phyloP scores from a whole-genome alignment of 2,888 invertebrate species.

The Apotomis turbidana region DNA sequence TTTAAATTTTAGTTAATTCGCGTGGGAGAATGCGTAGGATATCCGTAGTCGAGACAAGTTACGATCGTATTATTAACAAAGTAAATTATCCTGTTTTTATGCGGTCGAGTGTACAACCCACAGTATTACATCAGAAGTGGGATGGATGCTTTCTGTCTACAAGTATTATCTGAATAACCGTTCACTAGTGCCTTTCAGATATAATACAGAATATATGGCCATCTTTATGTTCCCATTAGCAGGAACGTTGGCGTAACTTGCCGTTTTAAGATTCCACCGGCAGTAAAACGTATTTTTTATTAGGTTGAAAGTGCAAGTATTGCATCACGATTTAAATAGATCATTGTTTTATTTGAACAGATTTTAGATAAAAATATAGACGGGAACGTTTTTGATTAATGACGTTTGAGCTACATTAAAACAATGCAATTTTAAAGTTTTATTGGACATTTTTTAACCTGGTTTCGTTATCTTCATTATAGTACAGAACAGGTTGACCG shows the following conservation, averaged over 20 bases:
- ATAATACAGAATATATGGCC: conserved; percentile 3
- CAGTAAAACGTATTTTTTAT: conserved; percentile 16
- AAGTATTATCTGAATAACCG: too few species aligned
- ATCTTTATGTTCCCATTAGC: conserved; percentile 13
- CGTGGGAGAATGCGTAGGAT: too few species aligned
- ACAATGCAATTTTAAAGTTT: conserved; percentile 16
- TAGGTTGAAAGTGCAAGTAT: not conserved
- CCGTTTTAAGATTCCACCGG: conserved; percentile 6
- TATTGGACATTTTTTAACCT: not conserved
- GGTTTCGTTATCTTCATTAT: conserved; percentile 2
- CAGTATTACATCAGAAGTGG: too few species aligned
- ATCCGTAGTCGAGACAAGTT: too few species aligned
- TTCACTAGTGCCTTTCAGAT: conserved; percentile 6
- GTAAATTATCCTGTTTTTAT: too few species aligned
- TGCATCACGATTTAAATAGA: not conserved
- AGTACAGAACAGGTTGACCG: conserved; percentile 1
- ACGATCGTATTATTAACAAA: too few species aligned
- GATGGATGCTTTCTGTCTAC: too few species aligned
- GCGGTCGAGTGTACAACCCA: too few species aligned
- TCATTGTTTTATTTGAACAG: conserved; percentile 14
- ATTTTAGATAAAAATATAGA: not conserved
- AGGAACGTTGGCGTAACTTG: conserved; percentile 19
- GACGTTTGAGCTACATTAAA: conserved; percentile 12
- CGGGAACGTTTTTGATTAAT: conserved; percentile 7
- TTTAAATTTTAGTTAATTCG: too few species aligned